Conservation (phyloP, 2,888 invertebrate genomes). For the Cryptophagus acutangulus region DNA sequence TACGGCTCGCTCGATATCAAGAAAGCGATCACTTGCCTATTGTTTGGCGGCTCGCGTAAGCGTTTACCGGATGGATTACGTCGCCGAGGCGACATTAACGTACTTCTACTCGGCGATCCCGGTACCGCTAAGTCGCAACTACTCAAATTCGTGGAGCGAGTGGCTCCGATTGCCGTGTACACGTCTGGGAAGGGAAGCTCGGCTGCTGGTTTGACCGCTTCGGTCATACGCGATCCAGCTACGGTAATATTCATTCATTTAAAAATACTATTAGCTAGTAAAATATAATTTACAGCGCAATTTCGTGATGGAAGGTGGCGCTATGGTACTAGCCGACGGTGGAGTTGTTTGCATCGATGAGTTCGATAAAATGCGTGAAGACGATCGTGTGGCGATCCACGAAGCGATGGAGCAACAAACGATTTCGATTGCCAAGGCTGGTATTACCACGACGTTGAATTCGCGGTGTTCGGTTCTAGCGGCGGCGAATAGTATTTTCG, state of each 20-base stretch:
- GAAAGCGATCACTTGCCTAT: conserved; percentile 89
- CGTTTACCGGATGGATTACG: conserved; percentile 91
- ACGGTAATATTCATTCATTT: conserved; percentile 55
- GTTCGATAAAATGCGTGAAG: conserved; percentile 99
- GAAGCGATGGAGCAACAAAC: conserved; percentile 99
- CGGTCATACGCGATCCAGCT: conserved; percentile 88
- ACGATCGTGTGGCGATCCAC: conserved; percentile 98
- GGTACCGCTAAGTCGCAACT: conserved; percentile 99
- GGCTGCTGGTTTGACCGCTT: conserved; percentile 97
- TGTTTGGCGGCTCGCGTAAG: conserved; percentile 91
- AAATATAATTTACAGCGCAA: conserved; percentile 68
- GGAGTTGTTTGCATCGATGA: conserved; percentile 99
- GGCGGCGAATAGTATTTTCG: conserved; percentile 97
- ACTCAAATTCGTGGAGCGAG: conserved; percentile 94
- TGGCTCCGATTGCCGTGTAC: conserved; percentile 90
- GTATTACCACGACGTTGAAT: conserved; percentile 97
- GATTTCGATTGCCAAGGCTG: conserved; percentile 98
- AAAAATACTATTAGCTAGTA: no score
- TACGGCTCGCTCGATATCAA: conserved; percentile 93
- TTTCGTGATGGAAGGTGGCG: conserved; percentile 98
- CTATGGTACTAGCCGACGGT: conserved; percentile 98
- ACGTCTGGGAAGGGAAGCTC: conserved; percentile 99
- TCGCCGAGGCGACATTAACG: conserved; percentile 94
- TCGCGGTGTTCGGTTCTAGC: conserved; percentile 98
- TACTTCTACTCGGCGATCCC: conserved; percentile 93